Conservation (phyloP, 2,113 vertebrate species). For the Hyperopisus bebe region DNA sequence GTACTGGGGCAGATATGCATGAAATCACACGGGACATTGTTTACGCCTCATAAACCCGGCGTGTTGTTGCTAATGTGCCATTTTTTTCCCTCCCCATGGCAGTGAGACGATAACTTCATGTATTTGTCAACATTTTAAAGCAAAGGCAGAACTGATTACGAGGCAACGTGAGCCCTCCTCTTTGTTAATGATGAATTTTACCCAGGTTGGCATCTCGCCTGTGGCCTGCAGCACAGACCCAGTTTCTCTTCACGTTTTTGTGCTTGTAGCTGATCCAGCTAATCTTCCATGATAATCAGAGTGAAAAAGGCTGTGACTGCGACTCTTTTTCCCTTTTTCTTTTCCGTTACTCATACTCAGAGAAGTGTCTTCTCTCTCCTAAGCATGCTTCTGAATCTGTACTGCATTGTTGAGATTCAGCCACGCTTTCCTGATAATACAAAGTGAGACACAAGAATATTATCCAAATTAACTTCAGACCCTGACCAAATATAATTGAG, state of each 20-base stretch:
- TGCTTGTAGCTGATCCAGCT: neutral
- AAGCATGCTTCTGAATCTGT: neutral
- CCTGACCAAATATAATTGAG: neutral
- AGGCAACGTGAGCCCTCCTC: neutral
- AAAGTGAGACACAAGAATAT: neutral
- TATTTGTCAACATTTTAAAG: neutral
- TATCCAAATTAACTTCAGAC: neutral
- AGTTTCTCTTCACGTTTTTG: neutral
- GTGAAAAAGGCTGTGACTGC: neutral
- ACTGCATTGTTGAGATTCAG: neutral
- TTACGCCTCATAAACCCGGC: neutral
- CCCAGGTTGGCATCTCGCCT: neutral
- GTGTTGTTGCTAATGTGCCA: neutral
- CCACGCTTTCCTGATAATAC: neutral
- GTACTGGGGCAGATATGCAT: neutral
- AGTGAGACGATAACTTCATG: neutral
- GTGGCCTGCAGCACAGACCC: neutral
- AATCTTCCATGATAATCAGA: slow-evolving; percentile 1
- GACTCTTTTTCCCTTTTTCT: neutral
- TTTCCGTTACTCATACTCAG: neutral
- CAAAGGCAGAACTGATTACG: neutral
- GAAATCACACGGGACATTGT: neutral
- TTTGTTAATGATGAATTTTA: neutral
- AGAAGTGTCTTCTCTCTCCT: neutral
- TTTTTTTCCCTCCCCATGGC: neutral